Base-by-base conservation (phyloP, 2,797 vertebrate species). In the Schizothorax lantsangensis region DNA sequence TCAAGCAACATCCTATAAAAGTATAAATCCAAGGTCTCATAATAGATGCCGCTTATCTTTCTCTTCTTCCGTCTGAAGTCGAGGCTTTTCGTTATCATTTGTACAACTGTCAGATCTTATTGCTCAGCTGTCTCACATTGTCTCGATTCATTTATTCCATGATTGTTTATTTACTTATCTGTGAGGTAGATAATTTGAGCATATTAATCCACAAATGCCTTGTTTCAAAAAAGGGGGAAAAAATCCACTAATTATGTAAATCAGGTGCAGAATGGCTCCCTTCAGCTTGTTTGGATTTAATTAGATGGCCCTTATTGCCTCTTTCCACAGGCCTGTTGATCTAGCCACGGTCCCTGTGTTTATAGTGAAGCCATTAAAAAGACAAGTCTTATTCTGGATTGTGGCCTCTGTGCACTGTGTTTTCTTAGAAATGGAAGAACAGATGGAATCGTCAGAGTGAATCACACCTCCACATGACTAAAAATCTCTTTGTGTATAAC, bases 151-250 rank as follows among this genome's bases (percentile, higher is more conserved):
- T 91, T 92, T 84, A 79, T 85, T 72, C 85, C 83, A 80, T 90
- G 79, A 89, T 90, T 93, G 90, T 93, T 92, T 92, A 90, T 92
- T 93, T 92, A 85, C 92, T 93, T 91, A 93, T 94, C 91, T 40
- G 64, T 11, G 83, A 10, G 45, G 82, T 74, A 73, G 90, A 94
- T 93, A 91, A 94, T 92, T 85, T 90, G 87, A 91, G 86, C 84
- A 88, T 88, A 92, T 93, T 92, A 93, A 94, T 94, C 92, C 83
- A 82, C 86, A 91, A 92, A 93, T 89, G 90, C 91, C 85, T 83
- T 89, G 90, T 90, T 90, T 90, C 14, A 74, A 17, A 45, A 75
- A 71, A 59, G 4, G 5, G 5, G 1, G 87, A 83, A 33, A 0
- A 86, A 87, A 86, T 87, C 68, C 12, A 38, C 85, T 86, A 88